phyloP scores from a whole-genome alignment of 2,113 vertebrate species.

The Eulacestoma nigropectus region DNA sequence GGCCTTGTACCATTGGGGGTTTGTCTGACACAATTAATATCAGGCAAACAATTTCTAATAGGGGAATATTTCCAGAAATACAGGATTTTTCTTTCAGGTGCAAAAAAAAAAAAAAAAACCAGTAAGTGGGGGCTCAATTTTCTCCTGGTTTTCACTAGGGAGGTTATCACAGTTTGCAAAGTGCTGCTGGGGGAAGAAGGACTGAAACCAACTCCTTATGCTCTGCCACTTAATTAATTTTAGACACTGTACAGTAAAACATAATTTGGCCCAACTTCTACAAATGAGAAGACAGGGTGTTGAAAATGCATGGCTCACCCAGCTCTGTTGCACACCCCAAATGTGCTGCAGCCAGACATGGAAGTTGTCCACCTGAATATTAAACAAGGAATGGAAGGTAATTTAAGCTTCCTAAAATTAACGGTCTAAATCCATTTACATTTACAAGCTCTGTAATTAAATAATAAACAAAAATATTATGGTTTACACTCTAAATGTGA shows the following conservation, averaged over 20 bases:
- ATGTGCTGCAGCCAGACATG: background rate
- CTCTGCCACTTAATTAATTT: slow-evolving; percentile 5
- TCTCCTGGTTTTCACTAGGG: background rate
- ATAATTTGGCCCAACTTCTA: background rate
- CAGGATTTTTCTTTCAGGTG: background rate
- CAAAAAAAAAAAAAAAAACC: background rate
- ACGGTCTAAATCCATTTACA: slow-evolving; percentile 33
- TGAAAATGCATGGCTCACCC: background rate
- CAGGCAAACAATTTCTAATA: background rate
- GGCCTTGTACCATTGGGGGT: rapidly evolving
- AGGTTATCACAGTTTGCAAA: background rate
- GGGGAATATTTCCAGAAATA: background rate
- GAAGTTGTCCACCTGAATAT: slow-evolving; percentile 18
- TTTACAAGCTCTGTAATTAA: slow-evolving; percentile 50
- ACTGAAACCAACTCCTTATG: background rate
- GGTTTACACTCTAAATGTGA: background rate
- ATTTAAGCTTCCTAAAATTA: slow-evolving; percentile 32
- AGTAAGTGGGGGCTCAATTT: background rate
- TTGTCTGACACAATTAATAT: background rate
- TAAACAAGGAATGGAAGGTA: slow-evolving; percentile 20
- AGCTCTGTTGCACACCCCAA: background rate
- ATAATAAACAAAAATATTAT: slow-evolving; percentile 48
- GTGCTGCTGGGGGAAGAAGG: background rate
- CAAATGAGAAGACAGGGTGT: background rate
- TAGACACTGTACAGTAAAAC: background rate